A percentile compares a stretch with the other conserved stretches of the same genome.
Evolutionary conservation across 2,888 invertebrate species (phyloP).

Genomic region (Dinocampus coccinellae): DNA sequence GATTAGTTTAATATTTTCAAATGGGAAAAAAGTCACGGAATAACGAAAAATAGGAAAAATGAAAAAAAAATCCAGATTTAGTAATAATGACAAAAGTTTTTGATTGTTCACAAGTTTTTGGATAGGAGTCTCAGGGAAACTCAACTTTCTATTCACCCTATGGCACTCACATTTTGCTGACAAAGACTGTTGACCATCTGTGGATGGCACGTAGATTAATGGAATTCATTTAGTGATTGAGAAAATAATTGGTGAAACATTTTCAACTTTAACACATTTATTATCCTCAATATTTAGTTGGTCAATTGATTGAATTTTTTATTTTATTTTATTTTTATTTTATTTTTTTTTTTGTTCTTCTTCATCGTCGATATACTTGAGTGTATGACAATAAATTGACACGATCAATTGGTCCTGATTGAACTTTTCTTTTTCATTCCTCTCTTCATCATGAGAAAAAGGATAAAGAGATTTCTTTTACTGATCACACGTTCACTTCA

Average conservation of each 20-base stretch:
- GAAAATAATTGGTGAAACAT: background rate
- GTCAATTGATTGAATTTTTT: background rate
- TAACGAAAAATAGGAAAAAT: background rate
- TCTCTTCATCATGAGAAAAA: background rate
- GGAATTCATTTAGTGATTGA: background rate
- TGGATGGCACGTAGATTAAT: constrained; percentile 10
- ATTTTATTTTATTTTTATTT: no score
- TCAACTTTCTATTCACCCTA: background rate
- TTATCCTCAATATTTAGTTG: background rate
- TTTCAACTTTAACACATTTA: background rate
- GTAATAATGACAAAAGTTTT: background rate
- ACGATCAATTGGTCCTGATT: background rate
- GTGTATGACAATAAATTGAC: background rate
- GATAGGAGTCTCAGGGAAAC: background rate
- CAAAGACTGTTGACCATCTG: background rate
- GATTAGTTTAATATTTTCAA: background rate
- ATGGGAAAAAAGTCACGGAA: background rate
- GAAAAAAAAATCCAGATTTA: background rate
- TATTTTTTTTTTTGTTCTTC: no score
- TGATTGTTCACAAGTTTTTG: background rate
- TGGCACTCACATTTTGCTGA: background rate
- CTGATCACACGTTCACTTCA: constrained; percentile 3
- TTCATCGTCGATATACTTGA: no score
- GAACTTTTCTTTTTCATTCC: background rate
- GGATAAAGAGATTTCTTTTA: constrained; percentile 3